Conservation (phyloP, 2,113 vertebrate species). For the Dipodomys spectabilis region DNA sequence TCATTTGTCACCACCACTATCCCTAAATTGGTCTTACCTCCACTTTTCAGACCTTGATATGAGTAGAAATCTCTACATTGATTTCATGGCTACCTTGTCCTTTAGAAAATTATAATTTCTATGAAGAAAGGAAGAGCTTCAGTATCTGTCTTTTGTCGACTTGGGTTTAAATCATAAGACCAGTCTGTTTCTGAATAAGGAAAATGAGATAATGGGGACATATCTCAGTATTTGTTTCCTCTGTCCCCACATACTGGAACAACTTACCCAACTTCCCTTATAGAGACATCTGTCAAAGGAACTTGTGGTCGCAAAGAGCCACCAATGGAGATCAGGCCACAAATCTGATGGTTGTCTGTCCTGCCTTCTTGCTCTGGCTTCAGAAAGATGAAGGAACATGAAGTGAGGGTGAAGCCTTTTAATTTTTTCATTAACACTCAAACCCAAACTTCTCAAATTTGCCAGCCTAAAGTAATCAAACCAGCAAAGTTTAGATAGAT, state of each 20-base stretch:
- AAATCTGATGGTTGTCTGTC: neutral
- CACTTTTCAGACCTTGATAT: neutral
- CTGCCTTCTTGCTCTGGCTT: neutral
- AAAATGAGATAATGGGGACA: slow-evolving; percentile 11
- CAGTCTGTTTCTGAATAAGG: neutral
- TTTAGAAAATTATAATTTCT: neutral
- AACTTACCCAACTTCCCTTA: neutral
- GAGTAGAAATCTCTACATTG: neutral
- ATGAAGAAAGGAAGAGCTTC: neutral
- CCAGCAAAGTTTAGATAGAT: neutral
- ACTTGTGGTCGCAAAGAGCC: neutral
- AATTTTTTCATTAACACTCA: neutral
- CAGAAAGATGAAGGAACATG: neutral
- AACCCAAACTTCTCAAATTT: neutral
- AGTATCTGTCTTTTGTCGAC: neutral
- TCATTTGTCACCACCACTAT: neutral
- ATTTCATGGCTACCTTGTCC: neutral
- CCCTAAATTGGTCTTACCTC: neutral
- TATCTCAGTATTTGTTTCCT: neutral
- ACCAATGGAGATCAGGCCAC: neutral
- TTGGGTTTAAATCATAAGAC: neutral
- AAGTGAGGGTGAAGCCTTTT: neutral
- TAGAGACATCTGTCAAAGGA: neutral
- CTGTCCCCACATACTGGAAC: neutral
- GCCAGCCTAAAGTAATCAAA: neutral